A percentile compares a stretch with the other conserved stretches of the same genome.
These are phyloP conservation scores for Boulengeromyrus knoepffleri DNA, from an alignment of 2,113 vertebrate genomes.

Conservation along the genomic window DNA sequence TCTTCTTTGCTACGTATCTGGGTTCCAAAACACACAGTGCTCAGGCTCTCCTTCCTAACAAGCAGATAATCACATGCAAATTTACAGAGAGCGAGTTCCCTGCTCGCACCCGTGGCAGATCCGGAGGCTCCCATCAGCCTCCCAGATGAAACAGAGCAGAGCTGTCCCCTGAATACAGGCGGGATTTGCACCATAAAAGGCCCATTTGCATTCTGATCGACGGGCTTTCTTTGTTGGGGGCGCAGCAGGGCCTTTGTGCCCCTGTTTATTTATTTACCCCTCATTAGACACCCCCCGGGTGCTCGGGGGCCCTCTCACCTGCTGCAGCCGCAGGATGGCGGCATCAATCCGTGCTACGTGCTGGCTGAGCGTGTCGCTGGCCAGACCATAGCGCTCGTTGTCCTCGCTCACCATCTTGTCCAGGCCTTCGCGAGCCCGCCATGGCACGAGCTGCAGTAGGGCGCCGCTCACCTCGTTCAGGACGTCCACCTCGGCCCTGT, in stretches of 20 bases:
- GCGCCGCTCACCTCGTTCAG: constrained; percentile 83
- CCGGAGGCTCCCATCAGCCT: constrained; percentile 20
- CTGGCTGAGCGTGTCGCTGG: constrained; percentile 68
- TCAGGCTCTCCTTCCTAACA: neutral
- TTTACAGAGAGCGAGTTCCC: constrained; percentile 8
- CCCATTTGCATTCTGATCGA: constrained; percentile 32
- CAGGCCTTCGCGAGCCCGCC: constrained; percentile 84
- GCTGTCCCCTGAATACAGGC: constrained; percentile 22
- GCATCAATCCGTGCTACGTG: constrained; percentile 85
- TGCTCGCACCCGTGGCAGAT: neutral
- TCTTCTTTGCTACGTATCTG: neutral
- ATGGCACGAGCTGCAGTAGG: constrained; percentile 86
- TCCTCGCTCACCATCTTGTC: constrained; percentile 82
- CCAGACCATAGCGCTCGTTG: constrained; percentile 75
- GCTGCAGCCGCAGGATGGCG: constrained; percentile 79
- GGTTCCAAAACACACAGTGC: neutral
- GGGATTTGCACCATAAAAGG: constrained; percentile 25
- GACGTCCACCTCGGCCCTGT: constrained; percentile 71
- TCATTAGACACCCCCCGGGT: neutral
- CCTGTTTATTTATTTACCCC: constrained; percentile 3
- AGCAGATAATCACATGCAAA: constrained; percentile 35
- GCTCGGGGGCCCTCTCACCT: constrained; percentile 62
- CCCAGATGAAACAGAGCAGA: constrained; percentile 29
- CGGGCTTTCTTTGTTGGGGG: constrained; percentile 19
- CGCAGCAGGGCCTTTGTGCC: constrained; percentile 7